Conservation (phyloP, 2,888 invertebrate species). For the Plebejus argus region DNA sequence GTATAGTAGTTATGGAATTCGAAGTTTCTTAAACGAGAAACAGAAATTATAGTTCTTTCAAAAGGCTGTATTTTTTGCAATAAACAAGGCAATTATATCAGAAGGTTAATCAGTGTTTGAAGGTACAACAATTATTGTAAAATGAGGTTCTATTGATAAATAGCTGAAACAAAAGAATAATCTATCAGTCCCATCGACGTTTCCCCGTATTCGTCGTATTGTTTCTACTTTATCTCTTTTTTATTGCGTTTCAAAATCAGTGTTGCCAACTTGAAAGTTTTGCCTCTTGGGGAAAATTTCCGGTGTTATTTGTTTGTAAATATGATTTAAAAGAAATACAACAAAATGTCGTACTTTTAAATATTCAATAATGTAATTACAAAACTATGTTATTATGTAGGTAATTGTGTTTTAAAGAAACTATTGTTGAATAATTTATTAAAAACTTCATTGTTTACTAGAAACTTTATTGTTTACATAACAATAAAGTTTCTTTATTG, state of each 20-base stretch:
- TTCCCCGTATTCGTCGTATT: neutral
- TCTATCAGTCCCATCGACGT: neutral
- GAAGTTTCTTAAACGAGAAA: neutral
- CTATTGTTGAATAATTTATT: no score
- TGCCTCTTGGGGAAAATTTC: neutral
- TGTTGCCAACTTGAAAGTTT: neutral
- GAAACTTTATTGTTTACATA: no score
- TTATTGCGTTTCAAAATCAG: neutral
- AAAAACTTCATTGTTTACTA: no score
- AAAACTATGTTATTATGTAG: no score
- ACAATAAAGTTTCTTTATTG: no score
- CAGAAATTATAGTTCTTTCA: neutral
- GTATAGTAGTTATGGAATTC: no score
- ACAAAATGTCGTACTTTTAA: no score
- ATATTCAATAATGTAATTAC: no score
- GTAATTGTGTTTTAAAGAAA: no score
- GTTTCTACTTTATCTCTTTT: slow-evolving; percentile 12
- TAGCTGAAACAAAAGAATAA: neutral
- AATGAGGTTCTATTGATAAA: slow-evolving; percentile 9
- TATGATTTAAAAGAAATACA: no score
- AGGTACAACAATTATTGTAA: neutral
- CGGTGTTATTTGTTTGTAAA: no score
- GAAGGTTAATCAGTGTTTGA: neutral
- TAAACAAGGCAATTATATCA: neutral
- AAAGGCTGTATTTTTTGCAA: neutral